These are phyloP conservation scores for Girardinus metallicus DNA, from an alignment of 2,797 vertebrate species.

Conservation along the genomic window DNA sequence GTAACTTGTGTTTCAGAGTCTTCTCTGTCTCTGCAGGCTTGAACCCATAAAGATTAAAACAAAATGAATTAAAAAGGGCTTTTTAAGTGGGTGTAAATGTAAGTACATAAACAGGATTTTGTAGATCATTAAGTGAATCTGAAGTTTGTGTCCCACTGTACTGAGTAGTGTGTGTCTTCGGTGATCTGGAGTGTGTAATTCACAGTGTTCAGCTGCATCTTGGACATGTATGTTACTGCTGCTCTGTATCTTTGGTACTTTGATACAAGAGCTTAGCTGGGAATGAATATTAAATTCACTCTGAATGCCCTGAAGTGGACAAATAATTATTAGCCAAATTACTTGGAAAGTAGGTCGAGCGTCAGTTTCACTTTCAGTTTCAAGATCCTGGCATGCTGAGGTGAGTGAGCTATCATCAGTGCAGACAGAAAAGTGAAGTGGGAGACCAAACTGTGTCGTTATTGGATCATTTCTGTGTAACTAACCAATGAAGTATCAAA, in stretches of 20 bases:
- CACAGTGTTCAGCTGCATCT: background rate
- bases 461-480: background rate
- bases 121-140: background rate
- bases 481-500: background rate
- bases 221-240: background rate
- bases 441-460: background rate
- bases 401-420: background rate
- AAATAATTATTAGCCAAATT: background rate
- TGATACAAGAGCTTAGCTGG: background rate
- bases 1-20: background rate
- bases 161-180: background rate
- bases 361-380: background rate
- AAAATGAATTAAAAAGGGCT: background rate
- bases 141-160: background rate
- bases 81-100: background rate
- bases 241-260: background rate
- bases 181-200: background rate
- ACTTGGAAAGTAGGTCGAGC: background rate
- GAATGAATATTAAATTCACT: background rate
- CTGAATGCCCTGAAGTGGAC: background rate
- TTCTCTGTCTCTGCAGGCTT: background rate
- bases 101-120: background rate
- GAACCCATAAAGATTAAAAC: background rate
- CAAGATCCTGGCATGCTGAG: background rate
- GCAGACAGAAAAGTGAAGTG: background rate